Percentiles rank a stretch among this genome's conserved stretches.
Conservation (phyloP, 2,113 vertebrate species). For the Gambusia holbrooki region DNA sequence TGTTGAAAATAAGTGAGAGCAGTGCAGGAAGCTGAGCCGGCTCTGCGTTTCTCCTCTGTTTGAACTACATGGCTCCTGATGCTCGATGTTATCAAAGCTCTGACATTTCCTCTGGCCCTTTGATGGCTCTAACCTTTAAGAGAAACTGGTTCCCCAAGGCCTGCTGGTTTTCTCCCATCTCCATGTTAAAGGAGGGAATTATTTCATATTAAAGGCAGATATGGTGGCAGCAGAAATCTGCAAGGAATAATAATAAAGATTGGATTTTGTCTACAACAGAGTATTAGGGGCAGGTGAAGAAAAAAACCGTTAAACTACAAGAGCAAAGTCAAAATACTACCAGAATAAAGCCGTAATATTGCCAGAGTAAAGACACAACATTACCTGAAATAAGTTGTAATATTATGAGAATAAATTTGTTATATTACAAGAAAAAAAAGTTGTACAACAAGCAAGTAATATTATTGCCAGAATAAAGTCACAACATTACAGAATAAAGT, state of each 20-base stretch:
- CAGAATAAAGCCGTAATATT: no score
- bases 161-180: conserved; percentile 44
- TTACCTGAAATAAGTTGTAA: no score
- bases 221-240: neutral
- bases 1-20: conserved; percentile 23
- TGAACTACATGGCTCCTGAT: conserved; percentile 12
- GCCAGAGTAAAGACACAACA: no score
- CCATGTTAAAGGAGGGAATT: conserved; percentile 17
- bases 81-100: conserved; percentile 27
- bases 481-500: no score
- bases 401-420: no score
- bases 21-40: neutral
- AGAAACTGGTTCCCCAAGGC: conserved; percentile 35
- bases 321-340: no score
- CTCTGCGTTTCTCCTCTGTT: conserved; percentile 9
- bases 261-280: neutral
- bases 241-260: neutral
- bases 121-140: conserved; percentile 72
- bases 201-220: neutral
- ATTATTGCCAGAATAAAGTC: no score
- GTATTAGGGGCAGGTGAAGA: no score
- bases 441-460: no score
- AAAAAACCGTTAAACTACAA: no score
- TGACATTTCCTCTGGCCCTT: conserved; percentile 58
- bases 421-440: no score